A percentile compares a stretch with the other conserved stretches of the same genome.
Conservation (phyloP, 2,113 vertebrate species). For the Nestor notabilis region DNA sequence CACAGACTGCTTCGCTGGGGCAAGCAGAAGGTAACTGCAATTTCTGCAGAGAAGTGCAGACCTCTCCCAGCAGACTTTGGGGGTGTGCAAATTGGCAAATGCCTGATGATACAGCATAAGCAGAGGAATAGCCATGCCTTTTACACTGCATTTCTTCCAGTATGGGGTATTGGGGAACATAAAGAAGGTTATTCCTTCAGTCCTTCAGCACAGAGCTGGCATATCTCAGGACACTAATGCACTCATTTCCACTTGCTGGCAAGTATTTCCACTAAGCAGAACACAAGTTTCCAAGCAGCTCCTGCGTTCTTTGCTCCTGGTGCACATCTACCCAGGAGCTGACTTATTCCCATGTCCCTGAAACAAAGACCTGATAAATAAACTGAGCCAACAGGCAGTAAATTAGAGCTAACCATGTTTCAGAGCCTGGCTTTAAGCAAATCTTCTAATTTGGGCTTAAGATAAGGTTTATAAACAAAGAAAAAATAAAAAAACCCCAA, state of each 20-base stretch:
- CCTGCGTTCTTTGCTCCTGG: slow-evolving; percentile 10
- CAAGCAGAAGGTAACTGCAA: not conserved
- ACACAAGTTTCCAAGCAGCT: not conserved
- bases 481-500: not conserved
- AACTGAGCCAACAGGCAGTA: not conserved
- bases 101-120: not conserved
- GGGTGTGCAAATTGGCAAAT: not conserved
- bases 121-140: not conserved
- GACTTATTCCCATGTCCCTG: not conserved
- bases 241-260: not conserved
- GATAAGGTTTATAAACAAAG: not conserved
- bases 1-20: not conserved
- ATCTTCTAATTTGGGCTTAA: not conserved
- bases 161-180: not conserved
- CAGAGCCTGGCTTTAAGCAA: not conserved
- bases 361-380: not conserved
- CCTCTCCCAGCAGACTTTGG: not conserved
- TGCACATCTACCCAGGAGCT: not conserved
- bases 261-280: not conserved
- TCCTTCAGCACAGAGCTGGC: not conserved
- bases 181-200: not conserved
- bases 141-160: not conserved
- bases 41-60: not conserved
- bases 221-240: not conserved
- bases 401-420: not conserved